Conservation (phyloP, 2,888 invertebrate genomes). For the Elysia crispata region DNA sequence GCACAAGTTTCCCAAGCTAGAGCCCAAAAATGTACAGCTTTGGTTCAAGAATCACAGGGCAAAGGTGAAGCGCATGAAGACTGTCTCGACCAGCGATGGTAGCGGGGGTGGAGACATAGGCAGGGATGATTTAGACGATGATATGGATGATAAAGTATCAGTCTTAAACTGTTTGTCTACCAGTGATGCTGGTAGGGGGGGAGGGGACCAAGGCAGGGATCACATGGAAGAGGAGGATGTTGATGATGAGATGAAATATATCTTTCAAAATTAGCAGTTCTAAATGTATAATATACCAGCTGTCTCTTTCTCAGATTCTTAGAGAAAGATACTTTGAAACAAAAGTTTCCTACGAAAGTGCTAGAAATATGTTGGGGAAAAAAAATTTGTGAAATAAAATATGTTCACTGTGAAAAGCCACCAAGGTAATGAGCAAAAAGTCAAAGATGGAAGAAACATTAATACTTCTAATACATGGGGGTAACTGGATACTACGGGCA, state of each 20-base stretch:
- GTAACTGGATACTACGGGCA: too few relatives aligned
- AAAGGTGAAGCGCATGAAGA: constrained; percentile 92
- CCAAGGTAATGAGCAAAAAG: too few relatives aligned
- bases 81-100: constrained; percentile 2
- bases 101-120: constrained; percentile 20
- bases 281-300: background rate
- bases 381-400: too few relatives aligned
- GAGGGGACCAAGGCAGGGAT: background rate
- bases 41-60: constrained; percentile 99
- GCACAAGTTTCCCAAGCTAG: constrained; percentile 98
- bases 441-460: too few relatives aligned
- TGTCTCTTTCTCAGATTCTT: background rate
- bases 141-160: background rate
- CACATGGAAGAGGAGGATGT: background rate
- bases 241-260: background rate
- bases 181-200: background rate
- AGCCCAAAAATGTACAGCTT: constrained; percentile 99
- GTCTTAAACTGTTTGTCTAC: background rate
- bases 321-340: too few relatives aligned
- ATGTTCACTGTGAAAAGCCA: too few relatives aligned
- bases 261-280: background rate
- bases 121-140: constrained; percentile 34
- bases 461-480: too few relatives aligned
- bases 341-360: too few relatives aligned
- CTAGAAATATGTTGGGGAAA: too few relatives aligned